Conservation (phyloP, 1,140 invertebrate species). For the Atta cephalotes region DNA sequence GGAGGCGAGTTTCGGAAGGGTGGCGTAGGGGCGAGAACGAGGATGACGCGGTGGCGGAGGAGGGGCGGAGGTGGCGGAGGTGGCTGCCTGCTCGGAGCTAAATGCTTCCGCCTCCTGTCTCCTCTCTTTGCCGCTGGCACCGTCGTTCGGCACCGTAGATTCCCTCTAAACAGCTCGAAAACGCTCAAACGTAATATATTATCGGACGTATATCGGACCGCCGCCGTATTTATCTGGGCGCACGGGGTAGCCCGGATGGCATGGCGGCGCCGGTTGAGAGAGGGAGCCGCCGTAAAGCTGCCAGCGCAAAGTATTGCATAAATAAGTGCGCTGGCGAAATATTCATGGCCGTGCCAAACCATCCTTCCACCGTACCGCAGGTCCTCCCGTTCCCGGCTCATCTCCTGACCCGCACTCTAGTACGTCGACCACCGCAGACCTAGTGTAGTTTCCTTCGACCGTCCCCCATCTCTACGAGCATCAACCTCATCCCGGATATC, state of each 20-base stretch:
- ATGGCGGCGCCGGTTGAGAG: slow-evolving; percentile 63
- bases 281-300: slow-evolving; percentile 83
- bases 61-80: slow-evolving; percentile 29
- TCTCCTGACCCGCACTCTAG: slow-evolving; percentile 48
- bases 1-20: slow-evolving; percentile 66
- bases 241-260: slow-evolving; percentile 57
- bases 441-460: slow-evolving; percentile 49
- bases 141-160: slow-evolving; percentile 71
- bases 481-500: slow-evolving; percentile 74
- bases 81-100: slow-evolving; percentile 76
- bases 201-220: slow-evolving; percentile 81
- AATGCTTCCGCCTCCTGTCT: slow-evolving; percentile 80
- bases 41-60: slow-evolving; percentile 14
- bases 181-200: slow-evolving; percentile 84
- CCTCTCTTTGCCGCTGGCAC: slow-evolving; percentile 68
- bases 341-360: slow-evolving; percentile 85
- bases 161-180: slow-evolving; percentile 82
- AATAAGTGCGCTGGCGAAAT: slow-evolving; percentile 86
- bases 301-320: slow-evolving; percentile 86
- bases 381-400: slow-evolving; percentile 9
- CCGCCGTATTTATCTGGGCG: slow-evolving; percentile 82
- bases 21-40: slow-evolving; percentile 40
- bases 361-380: slow-evolving; percentile 76
- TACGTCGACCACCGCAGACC: slow-evolving; percentile 67
- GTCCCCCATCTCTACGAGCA: slow-evolving; percentile 62